These are phyloP conservation scores for Tenebrio molitor DNA, from an alignment of 1,140 invertebrate genomes.

Conservation along the genomic window DNA sequence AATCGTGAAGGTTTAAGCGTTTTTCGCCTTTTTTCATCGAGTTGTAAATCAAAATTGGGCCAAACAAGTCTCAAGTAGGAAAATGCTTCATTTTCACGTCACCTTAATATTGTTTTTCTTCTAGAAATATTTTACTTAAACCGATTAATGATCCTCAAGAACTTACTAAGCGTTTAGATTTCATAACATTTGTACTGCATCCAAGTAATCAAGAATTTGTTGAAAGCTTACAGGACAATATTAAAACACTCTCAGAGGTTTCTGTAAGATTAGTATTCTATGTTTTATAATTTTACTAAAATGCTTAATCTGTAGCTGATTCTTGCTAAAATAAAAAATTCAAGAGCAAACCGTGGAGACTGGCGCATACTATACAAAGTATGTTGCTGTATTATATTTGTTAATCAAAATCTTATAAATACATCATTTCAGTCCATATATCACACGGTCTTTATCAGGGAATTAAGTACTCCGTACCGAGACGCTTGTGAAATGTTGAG, in stretches of 20 bases:
- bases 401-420: conserved; percentile 56
- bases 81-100: neutral
- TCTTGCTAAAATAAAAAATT: conserved; percentile 72
- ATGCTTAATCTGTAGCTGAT: conserved; percentile 69
- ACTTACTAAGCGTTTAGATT: conserved; percentile 72
- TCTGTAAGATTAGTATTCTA: conserved; percentile 68
- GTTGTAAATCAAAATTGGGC: conserved; percentile 78
- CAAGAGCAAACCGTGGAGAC: conserved; percentile 74
- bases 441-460: conserved; percentile 59
- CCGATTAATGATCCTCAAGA: conserved; percentile 72
- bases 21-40: conserved; percentile 77
- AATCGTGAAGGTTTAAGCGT: conserved; percentile 80
- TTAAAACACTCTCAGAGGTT: conserved; percentile 73
- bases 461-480: conserved; percentile 55
- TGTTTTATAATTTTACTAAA: too few species aligned
- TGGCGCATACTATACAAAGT: conserved; percentile 78
- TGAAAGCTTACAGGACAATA: conserved; percentile 70
- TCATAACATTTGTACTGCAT: conserved; percentile 74
- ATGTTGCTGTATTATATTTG: conserved; percentile 54
- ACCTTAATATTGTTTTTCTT: neutral
- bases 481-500: conserved; percentile 53
- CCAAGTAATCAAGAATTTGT: conserved; percentile 72
- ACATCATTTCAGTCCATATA: conserved; percentile 63
- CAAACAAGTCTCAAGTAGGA: conserved; percentile 69
- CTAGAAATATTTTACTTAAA: conserved; percentile 72